Base-by-base conservation (phyloP, 23 tunicate genomes). In the Trididemnum nubilum region DNA sequence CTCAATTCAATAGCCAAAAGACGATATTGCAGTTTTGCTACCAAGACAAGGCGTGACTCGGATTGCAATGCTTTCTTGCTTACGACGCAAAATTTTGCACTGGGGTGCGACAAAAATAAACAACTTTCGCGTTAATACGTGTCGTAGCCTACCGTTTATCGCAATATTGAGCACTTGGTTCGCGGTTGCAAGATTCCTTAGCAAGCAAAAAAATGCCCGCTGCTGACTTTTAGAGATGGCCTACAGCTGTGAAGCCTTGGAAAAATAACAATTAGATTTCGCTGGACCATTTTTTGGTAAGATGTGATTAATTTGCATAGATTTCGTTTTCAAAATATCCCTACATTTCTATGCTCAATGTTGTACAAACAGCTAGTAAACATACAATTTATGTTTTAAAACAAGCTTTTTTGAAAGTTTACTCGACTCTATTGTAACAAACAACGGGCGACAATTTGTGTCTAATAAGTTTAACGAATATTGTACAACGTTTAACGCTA, bases 401-500 rank as follows among this genome's bases (percentile, higher is more conserved):
- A n/a, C 75, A 70, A 7, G 28, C 31, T 35, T 33, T 5, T 7
- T 70, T 30, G 75, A 70, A 32, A n/a, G 44, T 30, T 12, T 70
- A 15, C 44, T 37, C 12, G 75, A 70, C 44, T 27, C 75, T 15
- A 70, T 70, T 7, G 75, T 70, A 33, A 70, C 75, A 30, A 37
- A 70, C 37, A 70, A 28, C n/a, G 44, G 75, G 5, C 5, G 44
- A 5, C 75, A 70, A 35, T 70, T 70, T 35, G 39, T 35, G 38
- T 70, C 75, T 4, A 32, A 70, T 15, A 37, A 26, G 38, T 70
- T 18, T 70, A 35, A 70, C 3, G 37, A 30, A 7, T 70, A 27
- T 35, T 35, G 75, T 33, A n/a, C n/a, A 2, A 18, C 28, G 9
- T 35, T 70, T 27, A n/a, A 70, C 31, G 31, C 31, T 35, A 70